A percentile compares a stretch with the other conserved stretches of the same genome.
Conservation (phyloP, 2,888 invertebrate genomes). For the Holacanthella duospinosa region DNA sequence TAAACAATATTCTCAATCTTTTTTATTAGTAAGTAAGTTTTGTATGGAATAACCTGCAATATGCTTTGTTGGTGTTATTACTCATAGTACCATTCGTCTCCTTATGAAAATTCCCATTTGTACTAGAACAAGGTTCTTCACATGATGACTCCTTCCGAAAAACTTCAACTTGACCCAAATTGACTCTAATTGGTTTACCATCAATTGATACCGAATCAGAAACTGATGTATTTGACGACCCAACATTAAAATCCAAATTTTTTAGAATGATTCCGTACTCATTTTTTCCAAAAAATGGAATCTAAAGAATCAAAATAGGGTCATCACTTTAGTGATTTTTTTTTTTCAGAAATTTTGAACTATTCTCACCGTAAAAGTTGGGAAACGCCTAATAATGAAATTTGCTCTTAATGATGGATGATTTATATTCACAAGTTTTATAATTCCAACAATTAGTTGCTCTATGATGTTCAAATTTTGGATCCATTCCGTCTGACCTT, state of each 20-base stretch:
- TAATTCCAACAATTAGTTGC: conserved; percentile 23
- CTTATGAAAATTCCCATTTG: background rate
- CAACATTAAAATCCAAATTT: conserved; percentile 25
- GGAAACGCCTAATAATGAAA: conserved; percentile 30
- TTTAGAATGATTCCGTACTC: conserved; percentile 32
- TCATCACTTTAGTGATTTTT: background rate
- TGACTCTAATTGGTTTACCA: conserved; percentile 7
- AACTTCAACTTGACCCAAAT: conserved; percentile 28
- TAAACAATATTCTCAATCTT: too few species aligned
- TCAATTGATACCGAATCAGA: background rate
- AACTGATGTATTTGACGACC: conserved; percentile 11
- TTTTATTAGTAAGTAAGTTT: too few species aligned
- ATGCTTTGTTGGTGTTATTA: background rate
- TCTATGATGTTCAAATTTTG: conserved; percentile 35
- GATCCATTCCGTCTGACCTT: conserved; percentile 27
- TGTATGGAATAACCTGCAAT: too few species aligned
- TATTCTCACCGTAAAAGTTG: conserved; percentile 29
- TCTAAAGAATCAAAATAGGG: conserved; percentile 15
- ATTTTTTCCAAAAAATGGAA: conserved; percentile 28
- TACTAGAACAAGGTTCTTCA: background rate
- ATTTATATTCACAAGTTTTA: conserved; percentile 17
- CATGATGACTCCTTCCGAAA: conserved; percentile 6
- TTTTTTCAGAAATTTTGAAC: background rate
- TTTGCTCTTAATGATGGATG: conserved; percentile 21
- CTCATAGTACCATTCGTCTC: background rate